A percentile compares a stretch with the other conserved stretches of the same genome.
Evolutionary conservation across 2,797 vertebrate species (phyloP).

Genomic region (Neostethus bicornis): DNA sequence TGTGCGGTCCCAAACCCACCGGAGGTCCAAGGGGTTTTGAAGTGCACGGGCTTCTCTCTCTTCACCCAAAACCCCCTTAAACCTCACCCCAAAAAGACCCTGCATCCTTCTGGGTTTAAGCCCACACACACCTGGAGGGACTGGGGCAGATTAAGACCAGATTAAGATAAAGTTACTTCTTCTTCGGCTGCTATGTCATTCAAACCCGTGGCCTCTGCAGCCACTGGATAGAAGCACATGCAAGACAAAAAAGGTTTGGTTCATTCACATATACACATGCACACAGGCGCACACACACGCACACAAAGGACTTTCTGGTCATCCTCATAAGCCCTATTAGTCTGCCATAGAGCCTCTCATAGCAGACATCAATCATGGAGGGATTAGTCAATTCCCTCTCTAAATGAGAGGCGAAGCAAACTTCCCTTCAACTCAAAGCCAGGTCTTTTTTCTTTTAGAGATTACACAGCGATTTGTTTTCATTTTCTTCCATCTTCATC

Average conservation of each 20-base stretch:
- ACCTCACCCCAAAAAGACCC: constrained; percentile 66
- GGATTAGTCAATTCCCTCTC: constrained; percentile 82
- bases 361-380: constrained; percentile 80
- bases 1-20: constrained; percentile 56
- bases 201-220: constrained; percentile 70
- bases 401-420: constrained; percentile 77
- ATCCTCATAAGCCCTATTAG: constrained; percentile 79
- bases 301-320: constrained; percentile 74
- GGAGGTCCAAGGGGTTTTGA: constrained; percentile 64
- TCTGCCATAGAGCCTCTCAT: constrained; percentile 74
- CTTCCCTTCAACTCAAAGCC: constrained; percentile 79
- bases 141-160: constrained; percentile 75
- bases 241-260: constrained; percentile 68
- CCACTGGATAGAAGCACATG: constrained; percentile 57
- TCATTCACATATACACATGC: constrained; percentile 53
- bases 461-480: constrained; percentile 83
- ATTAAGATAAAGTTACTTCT: constrained; percentile 85
- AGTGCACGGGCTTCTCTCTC: constrained; percentile 63
- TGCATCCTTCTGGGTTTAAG: constrained; percentile 67
- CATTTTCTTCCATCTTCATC: constrained; percentile 78
- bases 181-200: constrained; percentile 77
- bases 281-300: constrained; percentile 36
- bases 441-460: constrained; percentile 73
- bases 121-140: constrained; percentile 77
- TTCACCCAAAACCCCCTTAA: constrained; percentile 55